phyloP scores from a whole-genome alignment of 2,888 invertebrate genomes.

The Apotomis turbidana region DNA sequence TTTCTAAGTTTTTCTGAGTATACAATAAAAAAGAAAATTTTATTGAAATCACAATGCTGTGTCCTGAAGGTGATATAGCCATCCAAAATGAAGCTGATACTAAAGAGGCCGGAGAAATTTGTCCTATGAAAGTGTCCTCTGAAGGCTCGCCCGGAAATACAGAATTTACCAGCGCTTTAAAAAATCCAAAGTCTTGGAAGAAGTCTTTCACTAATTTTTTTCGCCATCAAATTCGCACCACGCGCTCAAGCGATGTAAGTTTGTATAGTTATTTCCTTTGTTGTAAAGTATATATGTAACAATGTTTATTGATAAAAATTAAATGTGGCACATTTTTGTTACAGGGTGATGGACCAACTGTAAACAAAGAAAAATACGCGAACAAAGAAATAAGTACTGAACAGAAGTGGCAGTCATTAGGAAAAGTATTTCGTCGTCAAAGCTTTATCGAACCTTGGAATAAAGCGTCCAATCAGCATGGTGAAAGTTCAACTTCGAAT shows the following conservation, averaged over 20 bases:
- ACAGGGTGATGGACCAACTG: conserved; percentile 72
- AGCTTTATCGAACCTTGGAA: conserved; percentile 71
- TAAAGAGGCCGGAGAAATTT: conserved; percentile 62
- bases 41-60: conserved; percentile 63
- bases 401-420: conserved; percentile 79
- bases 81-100: conserved; percentile 59
- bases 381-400: conserved; percentile 70
- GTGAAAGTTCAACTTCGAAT: conserved; percentile 66
- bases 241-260: conserved; percentile 77
- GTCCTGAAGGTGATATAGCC: conserved; percentile 67
- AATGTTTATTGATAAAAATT: background rate
- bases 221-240: conserved; percentile 72
- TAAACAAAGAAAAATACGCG: conserved; percentile 68
- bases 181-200: conserved; percentile 75
- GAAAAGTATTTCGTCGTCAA: conserved; percentile 78
- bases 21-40: conserved; percentile 56
- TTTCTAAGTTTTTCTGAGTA: conserved; percentile 58
- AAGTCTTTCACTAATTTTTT: conserved; percentile 77
- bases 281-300: too few relatives aligned
- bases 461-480: conserved; percentile 63
- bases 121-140: conserved; percentile 57
- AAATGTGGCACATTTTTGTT: conserved; percentile 44
- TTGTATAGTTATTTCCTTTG: background rate
- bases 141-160: conserved; percentile 61
- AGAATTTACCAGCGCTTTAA: conserved; percentile 66